Evolutionary conservation across 53 echinoderm and acorn worm species (phyloP).

Genomic region (Echinarachnius parma): DNA sequence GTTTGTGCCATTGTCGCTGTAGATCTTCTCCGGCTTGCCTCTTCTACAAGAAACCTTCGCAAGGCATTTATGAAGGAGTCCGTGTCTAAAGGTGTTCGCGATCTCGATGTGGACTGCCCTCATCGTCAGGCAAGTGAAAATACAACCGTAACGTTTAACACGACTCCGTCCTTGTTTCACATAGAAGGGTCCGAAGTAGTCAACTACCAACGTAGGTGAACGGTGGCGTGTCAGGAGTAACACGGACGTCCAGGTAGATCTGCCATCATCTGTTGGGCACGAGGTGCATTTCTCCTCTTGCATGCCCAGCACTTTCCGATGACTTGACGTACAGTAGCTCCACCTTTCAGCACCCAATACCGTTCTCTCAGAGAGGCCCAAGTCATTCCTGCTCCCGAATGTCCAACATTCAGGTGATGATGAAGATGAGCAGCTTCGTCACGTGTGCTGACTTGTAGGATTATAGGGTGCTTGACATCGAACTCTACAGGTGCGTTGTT

Average conservation of each 20-base stretch:
- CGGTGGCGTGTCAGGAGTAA: conserved; percentile 49
- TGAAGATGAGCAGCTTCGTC: conserved; percentile 32
- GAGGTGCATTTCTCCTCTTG: conserved; percentile 6
- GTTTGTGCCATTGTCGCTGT: conserved; percentile 76
- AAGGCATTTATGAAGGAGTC: conserved; percentile 66
- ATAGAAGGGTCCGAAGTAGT: conserved; percentile 63
- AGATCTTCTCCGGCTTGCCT: conserved; percentile 51
- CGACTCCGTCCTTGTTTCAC: conserved; percentile 58
- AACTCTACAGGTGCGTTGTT: conserved; percentile 36
- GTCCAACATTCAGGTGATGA: conserved; percentile 22
- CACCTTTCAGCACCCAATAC: conserved; percentile 52
- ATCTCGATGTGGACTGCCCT: conserved; percentile 71
- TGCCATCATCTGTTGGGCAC: conserved; percentile 51
- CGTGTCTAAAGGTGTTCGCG: conserved; percentile 46
- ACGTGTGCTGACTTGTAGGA: conserved; percentile 46
- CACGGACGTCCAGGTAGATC: conserved; percentile 54
- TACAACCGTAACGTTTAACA: conserved; percentile 59
- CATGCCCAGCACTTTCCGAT: conserved; percentile 42
- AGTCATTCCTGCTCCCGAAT: conserved; percentile 41
- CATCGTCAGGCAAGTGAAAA: conserved; percentile 63
- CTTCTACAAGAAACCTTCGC: conserved; percentile 57
- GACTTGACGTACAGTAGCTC: conserved; percentile 42
- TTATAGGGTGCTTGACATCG: conserved; percentile 32
- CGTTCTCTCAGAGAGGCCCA: conserved; percentile 28
- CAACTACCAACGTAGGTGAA: conserved; percentile 65